phyloP scores from a whole-genome alignment of 2,113 vertebrate species.

The Ciconia boyciana region DNA sequence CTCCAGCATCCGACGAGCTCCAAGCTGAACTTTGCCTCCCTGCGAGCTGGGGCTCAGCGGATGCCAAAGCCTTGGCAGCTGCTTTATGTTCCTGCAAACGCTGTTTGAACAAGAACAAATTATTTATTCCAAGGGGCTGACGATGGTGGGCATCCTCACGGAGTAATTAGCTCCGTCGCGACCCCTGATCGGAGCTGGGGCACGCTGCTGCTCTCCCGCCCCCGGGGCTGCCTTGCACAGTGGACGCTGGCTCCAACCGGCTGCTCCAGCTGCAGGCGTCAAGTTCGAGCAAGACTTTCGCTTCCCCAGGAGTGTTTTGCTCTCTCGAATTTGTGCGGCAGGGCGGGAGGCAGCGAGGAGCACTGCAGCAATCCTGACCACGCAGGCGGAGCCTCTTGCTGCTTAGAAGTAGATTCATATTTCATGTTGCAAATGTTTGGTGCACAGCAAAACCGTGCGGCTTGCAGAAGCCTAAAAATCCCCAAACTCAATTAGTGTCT shows the following conservation, averaged over 20 bases:
- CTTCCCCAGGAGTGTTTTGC: not conserved
- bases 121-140: not conserved
- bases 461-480: not conserved
- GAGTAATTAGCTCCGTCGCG: not conserved
- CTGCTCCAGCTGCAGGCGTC: not conserved
- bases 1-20: fast-evolving
- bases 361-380: not conserved
- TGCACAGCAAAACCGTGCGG: fast-evolving
- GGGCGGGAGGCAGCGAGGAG: not conserved
- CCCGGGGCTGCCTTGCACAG: not conserved
- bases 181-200: not conserved
- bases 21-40: not conserved
- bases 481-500: not conserved
- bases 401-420: fast-evolving
- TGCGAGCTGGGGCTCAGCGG: fast-evolving
- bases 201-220: not conserved
- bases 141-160: fast-evolving
- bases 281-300: not conserved
- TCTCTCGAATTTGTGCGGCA: fast-evolving
- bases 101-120: not conserved
- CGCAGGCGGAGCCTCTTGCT: not conserved
- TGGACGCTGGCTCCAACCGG: fast-evolving
- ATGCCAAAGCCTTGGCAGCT: not conserved
- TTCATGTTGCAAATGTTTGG: not conserved
- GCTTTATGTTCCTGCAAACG: not conserved